These are phyloP conservation scores for Xestoiulus laeticollis DNA, from an alignment of 2,888 invertebrate species.

Conservation along the genomic window DNA sequence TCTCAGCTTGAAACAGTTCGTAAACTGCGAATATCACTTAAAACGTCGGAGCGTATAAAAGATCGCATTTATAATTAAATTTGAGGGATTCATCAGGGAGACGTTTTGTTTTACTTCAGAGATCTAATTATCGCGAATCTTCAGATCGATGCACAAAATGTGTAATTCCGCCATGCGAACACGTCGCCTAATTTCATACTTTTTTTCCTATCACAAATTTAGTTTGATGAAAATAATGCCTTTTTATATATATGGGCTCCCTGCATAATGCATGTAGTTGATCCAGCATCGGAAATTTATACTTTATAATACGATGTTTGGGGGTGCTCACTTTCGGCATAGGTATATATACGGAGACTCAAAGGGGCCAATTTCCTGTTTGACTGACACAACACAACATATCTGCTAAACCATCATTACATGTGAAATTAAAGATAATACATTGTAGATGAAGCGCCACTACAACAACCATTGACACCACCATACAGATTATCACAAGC, in stretches of 20 bases:
- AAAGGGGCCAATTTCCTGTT: too few relatives aligned
- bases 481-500: too few relatives aligned
- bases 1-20: conserved; percentile 5
- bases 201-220: conserved; percentile 25
- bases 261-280: not conserved
- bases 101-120: conserved; percentile 38
- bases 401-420: too few relatives aligned
- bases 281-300: not conserved
- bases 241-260: not conserved
- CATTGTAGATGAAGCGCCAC: too few relatives aligned
- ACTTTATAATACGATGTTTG: not conserved
- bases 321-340: too few relatives aligned
- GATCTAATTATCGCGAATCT: conserved; percentile 45
- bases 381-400: too few relatives aligned
- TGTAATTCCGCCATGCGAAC: conserved; percentile 32
- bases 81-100: conserved; percentile 44
- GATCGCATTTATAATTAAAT: conserved; percentile 45
- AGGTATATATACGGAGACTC: too few relatives aligned
- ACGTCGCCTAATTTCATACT: not conserved
- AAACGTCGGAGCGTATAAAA: conserved; percentile 34
- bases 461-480: too few relatives aligned
- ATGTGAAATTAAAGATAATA: too few relatives aligned
- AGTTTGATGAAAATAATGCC: conserved; percentile 30
- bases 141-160: conserved; percentile 47
- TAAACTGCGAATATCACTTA: conserved; percentile 36